Percentiles rank a stretch among this genome's conserved stretches.
Conservation (phyloP, 2,113 vertebrate genomes). For the Istiophorus platypterus region DNA sequence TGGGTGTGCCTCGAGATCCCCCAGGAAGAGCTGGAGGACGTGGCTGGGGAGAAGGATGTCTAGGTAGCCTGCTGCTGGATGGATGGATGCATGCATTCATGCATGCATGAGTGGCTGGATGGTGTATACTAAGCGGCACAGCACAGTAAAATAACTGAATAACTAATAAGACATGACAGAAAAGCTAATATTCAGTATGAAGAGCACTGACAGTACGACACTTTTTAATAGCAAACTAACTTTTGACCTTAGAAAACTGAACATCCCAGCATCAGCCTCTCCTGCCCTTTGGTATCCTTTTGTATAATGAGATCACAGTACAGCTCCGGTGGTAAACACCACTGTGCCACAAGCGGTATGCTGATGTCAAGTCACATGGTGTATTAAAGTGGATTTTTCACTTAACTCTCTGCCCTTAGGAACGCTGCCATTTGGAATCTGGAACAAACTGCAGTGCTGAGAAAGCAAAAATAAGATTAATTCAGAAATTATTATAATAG, state of each 20-base stretch:
- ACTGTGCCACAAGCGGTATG: constrained; percentile 4
- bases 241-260: background rate
- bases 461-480: background rate
- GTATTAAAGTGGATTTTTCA: constrained; percentile 59
- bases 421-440: constrained; percentile 13
- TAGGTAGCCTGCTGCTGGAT: background rate
- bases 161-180: constrained; percentile 3
- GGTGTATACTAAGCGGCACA: background rate
- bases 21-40: background rate
- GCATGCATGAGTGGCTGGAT: too few relatives aligned
- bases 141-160: constrained; percentile 1
- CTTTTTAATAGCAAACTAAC: background rate
- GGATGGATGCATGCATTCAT: too few relatives aligned
- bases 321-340: constrained; percentile 33
- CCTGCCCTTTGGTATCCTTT: constrained; percentile 18
- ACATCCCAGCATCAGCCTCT: constrained; percentile 5
- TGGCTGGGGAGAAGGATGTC: background rate
- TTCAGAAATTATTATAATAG: background rate
- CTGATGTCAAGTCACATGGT: constrained; percentile 21
- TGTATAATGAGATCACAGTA: constrained; percentile 57
- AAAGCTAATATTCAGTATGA: background rate
- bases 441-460: background rate
- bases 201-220: background rate
- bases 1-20: constrained; percentile 17
- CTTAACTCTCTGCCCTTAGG: constrained; percentile 39